Percentiles rank a stretch among this genome's conserved stretches.
phyloP scores from a whole-genome alignment of 35 echinoderm and acorn worm genomes.

The Heliocidaris tuberculata region DNA sequence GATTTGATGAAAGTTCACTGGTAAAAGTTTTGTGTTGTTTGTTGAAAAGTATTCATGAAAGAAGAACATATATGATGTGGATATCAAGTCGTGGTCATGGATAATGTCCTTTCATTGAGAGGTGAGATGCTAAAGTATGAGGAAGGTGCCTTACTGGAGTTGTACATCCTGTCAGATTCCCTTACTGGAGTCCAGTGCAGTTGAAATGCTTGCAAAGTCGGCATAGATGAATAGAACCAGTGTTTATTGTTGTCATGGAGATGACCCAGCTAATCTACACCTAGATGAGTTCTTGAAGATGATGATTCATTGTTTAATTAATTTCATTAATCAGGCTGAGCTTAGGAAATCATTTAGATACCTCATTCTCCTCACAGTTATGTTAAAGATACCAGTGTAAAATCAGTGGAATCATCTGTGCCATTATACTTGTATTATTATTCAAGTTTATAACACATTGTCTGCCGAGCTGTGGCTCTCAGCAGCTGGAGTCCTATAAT shows the following conservation, averaged over 20 bases:
- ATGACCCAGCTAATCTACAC: too few species aligned
- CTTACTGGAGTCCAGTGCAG: too few species aligned
- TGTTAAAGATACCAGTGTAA: too few species aligned
- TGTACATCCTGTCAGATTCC: background rate
- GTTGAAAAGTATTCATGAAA: background rate
- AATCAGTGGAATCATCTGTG: too few species aligned
- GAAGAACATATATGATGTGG: background rate
- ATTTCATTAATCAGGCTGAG: background rate
- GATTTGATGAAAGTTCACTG: background rate
- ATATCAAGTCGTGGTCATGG: background rate
- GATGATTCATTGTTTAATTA: background rate
- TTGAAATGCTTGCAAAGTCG: too few species aligned
- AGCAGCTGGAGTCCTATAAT: too few species aligned
- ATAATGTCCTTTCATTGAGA: background rate
- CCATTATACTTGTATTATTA: too few species aligned
- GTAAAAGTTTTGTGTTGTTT: background rate
- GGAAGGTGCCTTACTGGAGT: background rate
- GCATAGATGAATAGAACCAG: too few species aligned
- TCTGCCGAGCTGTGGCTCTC: background rate
- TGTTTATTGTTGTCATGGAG: too few species aligned
- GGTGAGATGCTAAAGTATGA: background rate
- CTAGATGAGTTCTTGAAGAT: too few species aligned
- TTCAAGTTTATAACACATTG: background rate
- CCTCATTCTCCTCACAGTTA: too few species aligned
- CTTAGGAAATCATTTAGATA: background rate